phyloP scores from a whole-genome alignment of 2,113 vertebrate species.

The Notarius lentiginosus region DNA sequence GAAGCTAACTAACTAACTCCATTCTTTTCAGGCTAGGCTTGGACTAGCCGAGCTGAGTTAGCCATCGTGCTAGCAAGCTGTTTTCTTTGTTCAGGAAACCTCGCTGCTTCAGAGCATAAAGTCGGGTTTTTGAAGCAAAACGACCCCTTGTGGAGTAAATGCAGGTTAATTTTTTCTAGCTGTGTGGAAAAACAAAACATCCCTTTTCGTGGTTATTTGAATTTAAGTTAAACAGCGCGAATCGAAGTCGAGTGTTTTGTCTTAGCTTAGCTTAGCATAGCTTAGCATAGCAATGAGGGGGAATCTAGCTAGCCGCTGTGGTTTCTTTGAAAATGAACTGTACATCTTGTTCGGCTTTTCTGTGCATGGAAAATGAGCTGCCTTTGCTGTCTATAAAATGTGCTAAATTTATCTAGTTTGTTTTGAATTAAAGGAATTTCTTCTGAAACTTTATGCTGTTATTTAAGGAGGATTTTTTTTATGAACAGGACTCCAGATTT shows the following conservation, averaged over 20 bases:
- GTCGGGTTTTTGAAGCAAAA: neutral
- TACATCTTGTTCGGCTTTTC: neutral
- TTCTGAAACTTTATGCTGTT: neutral
- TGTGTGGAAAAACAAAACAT: neutral
- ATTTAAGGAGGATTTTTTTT: neutral
- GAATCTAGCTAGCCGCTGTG: too few relatives aligned
- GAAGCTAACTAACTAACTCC: too few relatives aligned
- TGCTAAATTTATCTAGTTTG: neutral
- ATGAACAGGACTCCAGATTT: neutral
- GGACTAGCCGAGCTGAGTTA: neutral
- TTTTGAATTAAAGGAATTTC: neutral
- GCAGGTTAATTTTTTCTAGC: neutral
- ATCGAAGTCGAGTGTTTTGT: neutral
- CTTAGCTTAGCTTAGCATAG: too few relatives aligned
- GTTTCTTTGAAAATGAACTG: too few relatives aligned
- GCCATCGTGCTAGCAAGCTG: neutral
- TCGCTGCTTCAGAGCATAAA: neutral
- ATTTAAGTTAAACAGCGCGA: neutral
- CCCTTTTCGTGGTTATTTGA: neutral
- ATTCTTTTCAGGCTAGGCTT: neutral
- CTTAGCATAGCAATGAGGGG: too few relatives aligned
- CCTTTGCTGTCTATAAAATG: neutral
- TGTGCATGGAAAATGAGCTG: neutral
- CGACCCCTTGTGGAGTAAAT: neutral
- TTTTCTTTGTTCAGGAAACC: conserved; percentile 35